phyloP scores from a whole-genome alignment of 2,888 invertebrate species.

The Ophion costatus region DNA sequence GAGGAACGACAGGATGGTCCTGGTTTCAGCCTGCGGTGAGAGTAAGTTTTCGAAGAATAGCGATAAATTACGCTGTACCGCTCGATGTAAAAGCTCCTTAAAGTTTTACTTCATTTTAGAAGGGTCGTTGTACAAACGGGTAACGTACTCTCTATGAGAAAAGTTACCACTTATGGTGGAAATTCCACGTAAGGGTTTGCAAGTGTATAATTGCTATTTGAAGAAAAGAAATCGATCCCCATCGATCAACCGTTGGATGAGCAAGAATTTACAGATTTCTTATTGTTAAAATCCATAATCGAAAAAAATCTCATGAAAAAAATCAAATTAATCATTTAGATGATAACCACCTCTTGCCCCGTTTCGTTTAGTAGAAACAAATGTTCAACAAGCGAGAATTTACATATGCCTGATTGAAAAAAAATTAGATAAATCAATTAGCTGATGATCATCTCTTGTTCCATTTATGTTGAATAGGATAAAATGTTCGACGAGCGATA shows the following conservation, averaged over 20 bases:
- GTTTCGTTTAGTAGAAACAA: too few relatives aligned
- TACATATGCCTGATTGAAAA: too few relatives aligned
- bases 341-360: too few relatives aligned
- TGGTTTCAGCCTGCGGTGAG: conserved; percentile 8
- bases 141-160: conserved; percentile 3
- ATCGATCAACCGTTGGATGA: not conserved
- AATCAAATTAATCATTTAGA: too few relatives aligned
- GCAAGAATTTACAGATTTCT: not conserved
- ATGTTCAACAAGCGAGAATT: too few relatives aligned
- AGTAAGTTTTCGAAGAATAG: conserved; percentile 46
- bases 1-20: conserved; percentile 47
- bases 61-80: conserved; percentile 18
- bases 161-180: not conserved
- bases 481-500: too few relatives aligned
- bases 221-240: not conserved
- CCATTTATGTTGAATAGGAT: too few relatives aligned
- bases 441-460: too few relatives aligned
- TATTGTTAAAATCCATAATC: too few relatives aligned
- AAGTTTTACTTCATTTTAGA: conserved; percentile 41
- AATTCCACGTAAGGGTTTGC: not conserved
- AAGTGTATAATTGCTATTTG: not conserved
- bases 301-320: not conserved
- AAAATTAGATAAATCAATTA: too few relatives aligned
- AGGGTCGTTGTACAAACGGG: conserved; percentile 7
- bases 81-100: conserved; percentile 2